Percentiles rank a stretch among this genome's conserved stretches.
These are phyloP conservation scores for Psammodynastes pulverulentus DNA, from an alignment of 2,113 vertebrate species.

Conservation along the genomic window DNA sequence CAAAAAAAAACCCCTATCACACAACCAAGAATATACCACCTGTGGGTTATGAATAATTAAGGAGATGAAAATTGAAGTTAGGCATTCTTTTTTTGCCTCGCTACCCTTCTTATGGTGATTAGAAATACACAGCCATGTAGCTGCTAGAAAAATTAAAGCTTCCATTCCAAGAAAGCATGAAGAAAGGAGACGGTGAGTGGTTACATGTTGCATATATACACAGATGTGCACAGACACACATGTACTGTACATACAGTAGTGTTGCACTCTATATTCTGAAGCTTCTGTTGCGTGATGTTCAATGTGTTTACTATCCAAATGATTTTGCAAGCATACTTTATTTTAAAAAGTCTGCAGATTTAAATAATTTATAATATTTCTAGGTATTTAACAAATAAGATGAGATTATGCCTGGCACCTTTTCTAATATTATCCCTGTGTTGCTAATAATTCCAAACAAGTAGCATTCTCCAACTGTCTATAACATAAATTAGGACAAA, in stretches of 20 bases:
- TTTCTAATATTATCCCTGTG: conserved; percentile 25
- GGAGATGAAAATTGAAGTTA: neutral
- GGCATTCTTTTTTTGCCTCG: neutral
- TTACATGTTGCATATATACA: neutral
- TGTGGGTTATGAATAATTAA: conserved; percentile 24
- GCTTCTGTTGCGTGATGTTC: neutral
- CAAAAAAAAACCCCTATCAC: neutral
- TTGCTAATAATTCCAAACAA: conserved; percentile 17
- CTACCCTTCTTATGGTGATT: neutral
- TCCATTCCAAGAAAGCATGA: neutral
- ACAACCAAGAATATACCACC: neutral
- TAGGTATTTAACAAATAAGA: conserved; percentile 26
- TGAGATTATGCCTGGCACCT: conserved; percentile 3
- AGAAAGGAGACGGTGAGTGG: neutral
- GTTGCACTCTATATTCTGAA: neutral
- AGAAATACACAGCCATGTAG: conserved; percentile 1
- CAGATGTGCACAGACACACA: conserved; percentile 33
- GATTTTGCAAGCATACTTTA: conserved; percentile 32
- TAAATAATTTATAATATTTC: conserved; percentile 31
- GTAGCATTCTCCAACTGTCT: neutral
- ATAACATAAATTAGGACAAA: neutral
- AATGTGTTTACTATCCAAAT: conserved; percentile 39
- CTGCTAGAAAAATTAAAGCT: neutral
- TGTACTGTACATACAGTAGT: neutral
- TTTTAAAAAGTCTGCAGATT: conserved; percentile 23